phyloP scores from a whole-genome alignment of 2,888 invertebrate species.

The Disparrhopalites patrizii region DNA sequence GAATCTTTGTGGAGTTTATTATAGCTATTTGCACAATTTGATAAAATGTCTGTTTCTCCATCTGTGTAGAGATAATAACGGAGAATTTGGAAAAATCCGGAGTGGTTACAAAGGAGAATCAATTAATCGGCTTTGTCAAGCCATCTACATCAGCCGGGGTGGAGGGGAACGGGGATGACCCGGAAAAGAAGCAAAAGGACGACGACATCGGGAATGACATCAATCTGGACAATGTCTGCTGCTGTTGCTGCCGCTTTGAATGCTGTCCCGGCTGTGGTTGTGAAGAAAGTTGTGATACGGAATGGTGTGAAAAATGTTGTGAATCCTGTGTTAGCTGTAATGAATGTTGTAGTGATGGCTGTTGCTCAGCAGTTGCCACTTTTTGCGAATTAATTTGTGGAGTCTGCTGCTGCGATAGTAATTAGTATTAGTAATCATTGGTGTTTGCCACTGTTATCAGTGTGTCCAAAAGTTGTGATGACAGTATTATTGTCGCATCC shows the following conservation, averaged over 20 bases:
- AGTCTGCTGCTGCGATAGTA: no score
- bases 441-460: no score
- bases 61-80: no score
- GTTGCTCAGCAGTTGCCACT: no score
- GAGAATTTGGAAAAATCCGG: not conserved
- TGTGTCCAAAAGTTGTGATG: no score
- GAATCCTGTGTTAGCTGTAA: constrained; percentile 4
- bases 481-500: no score
- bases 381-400: no score
- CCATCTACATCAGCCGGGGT: not conserved
- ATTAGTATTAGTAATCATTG: no score
- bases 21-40: no score
- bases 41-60: no score
- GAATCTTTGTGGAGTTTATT: no score
- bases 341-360: not conserved
- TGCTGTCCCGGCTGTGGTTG: constrained; percentile 11
- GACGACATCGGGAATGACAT: not conserved
- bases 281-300: constrained; percentile 1
- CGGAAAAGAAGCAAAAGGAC: not conserved
- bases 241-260: not conserved
- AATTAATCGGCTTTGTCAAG: not conserved
- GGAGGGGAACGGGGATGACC: not conserved
- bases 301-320: constrained; percentile 19
- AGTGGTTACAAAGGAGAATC: constrained; percentile 3
- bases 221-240: not conserved